phyloP scores from a whole-genome alignment of 1,140 invertebrate species.

The Drosophila watanabei region DNA sequence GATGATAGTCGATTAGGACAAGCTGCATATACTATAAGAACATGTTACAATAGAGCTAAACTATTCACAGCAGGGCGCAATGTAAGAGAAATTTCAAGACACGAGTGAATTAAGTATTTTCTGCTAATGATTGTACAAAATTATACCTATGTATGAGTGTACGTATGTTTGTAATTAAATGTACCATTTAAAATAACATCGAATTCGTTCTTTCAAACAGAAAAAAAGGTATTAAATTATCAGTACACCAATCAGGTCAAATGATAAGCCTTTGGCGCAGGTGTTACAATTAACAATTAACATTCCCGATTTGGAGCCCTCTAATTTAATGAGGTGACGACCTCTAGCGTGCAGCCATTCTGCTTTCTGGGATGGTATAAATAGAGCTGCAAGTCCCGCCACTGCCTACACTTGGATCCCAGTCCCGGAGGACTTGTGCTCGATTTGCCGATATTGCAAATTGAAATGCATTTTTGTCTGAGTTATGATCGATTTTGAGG shows the following conservation, averaged over 20 bases:
- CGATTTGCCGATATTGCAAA: too few relatives aligned
- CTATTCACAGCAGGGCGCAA: slow-evolving; percentile 14
- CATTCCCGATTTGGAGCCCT: slow-evolving; percentile 18
- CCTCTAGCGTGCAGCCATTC: slow-evolving; percentile 56
- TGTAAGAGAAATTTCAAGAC: slow-evolving; percentile 7
- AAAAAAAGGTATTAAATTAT: too few relatives aligned
- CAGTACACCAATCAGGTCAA: neutral
- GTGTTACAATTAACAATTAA: slow-evolving; percentile 40
- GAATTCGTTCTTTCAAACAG: neutral
- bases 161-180: slow-evolving; percentile 36
- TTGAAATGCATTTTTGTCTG: too few relatives aligned
- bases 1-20: slow-evolving; percentile 28
- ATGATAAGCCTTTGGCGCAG: slow-evolving; percentile 25
- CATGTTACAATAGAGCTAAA: slow-evolving; percentile 12
- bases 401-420: neutral
- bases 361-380: slow-evolving; percentile 18
- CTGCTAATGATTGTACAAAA: slow-evolving; percentile 35
- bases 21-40: slow-evolving; percentile 35
- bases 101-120: slow-evolving; percentile 54
- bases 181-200: slow-evolving; percentile 9
- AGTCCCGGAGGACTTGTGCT: too few relatives aligned
- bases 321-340: slow-evolving; percentile 61
- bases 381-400: neutral
- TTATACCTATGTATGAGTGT: slow-evolving; percentile 17
- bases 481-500: too few relatives aligned